Evolutionary conservation across 1,140 invertebrate species (phyloP).

Genomic region (Cotesia typhae): DNA sequence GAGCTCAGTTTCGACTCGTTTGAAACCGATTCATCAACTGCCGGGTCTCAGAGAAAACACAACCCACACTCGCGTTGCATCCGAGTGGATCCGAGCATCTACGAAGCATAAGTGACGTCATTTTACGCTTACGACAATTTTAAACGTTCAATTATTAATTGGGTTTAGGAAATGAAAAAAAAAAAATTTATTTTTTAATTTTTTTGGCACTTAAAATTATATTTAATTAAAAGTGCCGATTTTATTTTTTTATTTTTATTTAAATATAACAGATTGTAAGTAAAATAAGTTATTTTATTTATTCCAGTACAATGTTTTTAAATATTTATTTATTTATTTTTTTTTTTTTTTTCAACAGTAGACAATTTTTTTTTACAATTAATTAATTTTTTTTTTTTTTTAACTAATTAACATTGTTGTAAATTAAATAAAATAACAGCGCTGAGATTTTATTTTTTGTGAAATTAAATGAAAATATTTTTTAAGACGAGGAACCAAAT

Average conservation of each 20-base stretch:
- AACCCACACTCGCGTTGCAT: constrained; percentile 6
- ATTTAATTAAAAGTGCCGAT: too few relatives aligned
- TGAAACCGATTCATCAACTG: constrained; percentile 55
- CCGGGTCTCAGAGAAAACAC: constrained; percentile 47
- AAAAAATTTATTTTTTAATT: too few relatives aligned
- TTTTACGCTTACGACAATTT: not conserved
- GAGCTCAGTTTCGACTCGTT: constrained; percentile 53
- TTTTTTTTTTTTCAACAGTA: too few relatives aligned
- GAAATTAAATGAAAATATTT: constrained; percentile 9
- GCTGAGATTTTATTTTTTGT: constrained; percentile 5
- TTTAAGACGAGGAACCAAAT: not conserved
- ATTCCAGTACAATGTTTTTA: constrained; percentile 46
- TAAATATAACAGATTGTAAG: constrained; percentile 72
- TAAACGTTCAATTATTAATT: too few relatives aligned
- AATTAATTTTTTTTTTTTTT: constrained; percentile 12
- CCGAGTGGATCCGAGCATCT: constrained; percentile 42
- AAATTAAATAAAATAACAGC: constrained; percentile 45
- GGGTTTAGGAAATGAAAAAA: too few relatives aligned
- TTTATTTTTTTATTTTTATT: constrained; percentile 66
- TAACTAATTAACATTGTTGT: constrained; percentile 40
- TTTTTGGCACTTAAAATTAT: not conserved
- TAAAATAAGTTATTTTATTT: constrained; percentile 54
- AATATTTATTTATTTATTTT: constrained; percentile 11
- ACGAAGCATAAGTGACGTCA: constrained; percentile 39
- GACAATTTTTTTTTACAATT: not conserved